Conservation (phyloP, 2,113 vertebrate species). For the Oreochromis tanganicae region DNA sequence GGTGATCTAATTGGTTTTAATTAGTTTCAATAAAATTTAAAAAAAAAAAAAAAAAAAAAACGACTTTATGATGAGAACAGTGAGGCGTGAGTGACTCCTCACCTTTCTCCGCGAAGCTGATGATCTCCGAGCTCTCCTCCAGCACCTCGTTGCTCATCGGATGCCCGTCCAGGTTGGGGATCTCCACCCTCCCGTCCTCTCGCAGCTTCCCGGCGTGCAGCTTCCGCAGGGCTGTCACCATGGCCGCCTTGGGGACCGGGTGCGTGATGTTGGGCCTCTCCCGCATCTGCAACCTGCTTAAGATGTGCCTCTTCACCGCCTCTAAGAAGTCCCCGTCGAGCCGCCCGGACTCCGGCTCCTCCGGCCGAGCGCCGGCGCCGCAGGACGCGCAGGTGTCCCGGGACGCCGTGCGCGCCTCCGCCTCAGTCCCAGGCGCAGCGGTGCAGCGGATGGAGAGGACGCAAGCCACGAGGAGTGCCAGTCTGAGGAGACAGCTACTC, state of each 20-base stretch:
- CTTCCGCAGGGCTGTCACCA: slow-evolving; percentile 95
- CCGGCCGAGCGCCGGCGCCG: slow-evolving; percentile 78
- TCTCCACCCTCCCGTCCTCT: slow-evolving; percentile 91
- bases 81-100: neutral
- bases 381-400: slow-evolving; percentile 87
- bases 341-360: slow-evolving; percentile 71
- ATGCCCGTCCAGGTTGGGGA: slow-evolving; percentile 87
- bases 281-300: slow-evolving; percentile 92
- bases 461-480: slow-evolving; percentile 60
- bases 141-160: slow-evolving; percentile 72
- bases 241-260: slow-evolving; percentile 90
- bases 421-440: slow-evolving; percentile 71
- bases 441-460: slow-evolving; percentile 64
- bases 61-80: neutral
- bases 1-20: neutral
- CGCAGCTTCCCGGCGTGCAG: slow-evolving; percentile 93
- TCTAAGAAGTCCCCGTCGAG: slow-evolving; percentile 89
- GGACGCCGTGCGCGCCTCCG: slow-evolving; percentile 64
- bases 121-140: slow-evolving; percentile 97
- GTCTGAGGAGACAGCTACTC: slow-evolving; percentile 56
- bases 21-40: neutral
- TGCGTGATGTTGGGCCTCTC: slow-evolving; percentile 96
- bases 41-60: neutral
- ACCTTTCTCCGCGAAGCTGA: slow-evolving; percentile 98
- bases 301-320: slow-evolving; percentile 94